These are phyloP conservation scores for Temnothorax longispinosus DNA, from an alignment of 1,140 invertebrate genomes.

Conservation along the genomic window DNA sequence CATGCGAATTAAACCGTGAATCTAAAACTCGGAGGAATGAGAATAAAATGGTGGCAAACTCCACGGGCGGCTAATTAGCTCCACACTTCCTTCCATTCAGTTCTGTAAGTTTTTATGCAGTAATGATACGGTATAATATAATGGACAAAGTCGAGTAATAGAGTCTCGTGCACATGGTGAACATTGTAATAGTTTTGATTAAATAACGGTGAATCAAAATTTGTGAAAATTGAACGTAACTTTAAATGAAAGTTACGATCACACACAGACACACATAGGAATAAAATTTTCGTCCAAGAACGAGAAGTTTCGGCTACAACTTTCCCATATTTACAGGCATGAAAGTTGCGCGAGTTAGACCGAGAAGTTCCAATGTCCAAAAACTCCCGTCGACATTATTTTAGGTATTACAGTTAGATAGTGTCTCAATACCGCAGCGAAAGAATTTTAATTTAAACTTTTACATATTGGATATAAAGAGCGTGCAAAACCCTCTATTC, in stretches of 20 bases:
- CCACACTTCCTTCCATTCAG: neutral
- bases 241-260: constrained; percentile 34
- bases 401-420: neutral
- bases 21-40: neutral
- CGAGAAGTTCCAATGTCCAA: constrained; percentile 22
- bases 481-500: neutral
- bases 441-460: constrained; percentile 57
- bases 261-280: neutral
- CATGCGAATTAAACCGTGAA: neutral
- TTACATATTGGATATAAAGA: neutral
- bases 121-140: neutral
- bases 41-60: neutral
- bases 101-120: neutral
- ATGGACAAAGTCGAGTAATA: neutral
- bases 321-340: constrained; percentile 38
- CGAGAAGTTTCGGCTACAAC: constrained; percentile 10
- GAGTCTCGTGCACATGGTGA: neutral
- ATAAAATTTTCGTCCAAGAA: constrained; percentile 13
- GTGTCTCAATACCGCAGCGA: neutral
- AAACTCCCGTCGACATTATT: constrained; percentile 32
- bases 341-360: neutral
- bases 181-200: constrained; percentile 6
- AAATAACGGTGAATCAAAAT: constrained; percentile 4
- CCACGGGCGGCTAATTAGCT: constrained; percentile 1
- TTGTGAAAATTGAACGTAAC: constrained; percentile 28